A percentile compares a stretch with the other conserved stretches of the same genome.
phyloP scores from a whole-genome alignment of 2,113 vertebrate species.

The Dipodomys stephensi region DNA sequence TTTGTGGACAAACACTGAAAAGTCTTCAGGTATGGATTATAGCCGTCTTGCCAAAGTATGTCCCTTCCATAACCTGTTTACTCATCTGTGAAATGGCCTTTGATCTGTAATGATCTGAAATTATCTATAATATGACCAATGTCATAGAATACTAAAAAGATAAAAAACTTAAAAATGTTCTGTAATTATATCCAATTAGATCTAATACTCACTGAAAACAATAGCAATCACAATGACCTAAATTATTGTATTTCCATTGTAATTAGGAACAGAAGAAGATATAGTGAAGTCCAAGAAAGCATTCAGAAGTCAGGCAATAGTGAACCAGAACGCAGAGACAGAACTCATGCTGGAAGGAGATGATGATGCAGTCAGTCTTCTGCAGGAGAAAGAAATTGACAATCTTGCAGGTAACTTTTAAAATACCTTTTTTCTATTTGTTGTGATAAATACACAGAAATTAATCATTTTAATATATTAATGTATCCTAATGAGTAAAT shows the following conservation, averaged over 20 bases:
- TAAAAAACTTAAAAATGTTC: slow-evolving; percentile 53
- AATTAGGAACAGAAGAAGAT: slow-evolving; percentile 91
- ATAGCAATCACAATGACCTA: neutral
- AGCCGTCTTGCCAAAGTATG: neutral
- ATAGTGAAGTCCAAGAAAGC: slow-evolving; percentile 91
- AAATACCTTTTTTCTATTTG: neutral
- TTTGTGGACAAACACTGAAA: neutral
- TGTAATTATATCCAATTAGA: neutral
- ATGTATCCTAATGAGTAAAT: neutral
- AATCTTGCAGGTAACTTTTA: slow-evolving; percentile 93
- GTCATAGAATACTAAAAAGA: neutral
- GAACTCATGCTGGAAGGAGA: slow-evolving; percentile 97
- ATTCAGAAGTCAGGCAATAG: slow-evolving; percentile 90
- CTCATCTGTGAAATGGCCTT: neutral
- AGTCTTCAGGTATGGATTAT: neutral
- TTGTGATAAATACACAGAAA: neutral
- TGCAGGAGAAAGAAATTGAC: slow-evolving; percentile 98
- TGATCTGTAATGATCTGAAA: no score
- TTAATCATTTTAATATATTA: neutral
- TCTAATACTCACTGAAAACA: neutral
- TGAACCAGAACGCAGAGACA: slow-evolving; percentile 93
- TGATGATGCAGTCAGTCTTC: slow-evolving; percentile 94
- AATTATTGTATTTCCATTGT: slow-evolving; percentile 53
- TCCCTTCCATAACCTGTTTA: neutral
- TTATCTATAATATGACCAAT: neutral